These are phyloP conservation scores for Ricordea florida DNA, from an alignment of 92 coral and sea anemone genomes.

Conservation along the genomic window DNA sequence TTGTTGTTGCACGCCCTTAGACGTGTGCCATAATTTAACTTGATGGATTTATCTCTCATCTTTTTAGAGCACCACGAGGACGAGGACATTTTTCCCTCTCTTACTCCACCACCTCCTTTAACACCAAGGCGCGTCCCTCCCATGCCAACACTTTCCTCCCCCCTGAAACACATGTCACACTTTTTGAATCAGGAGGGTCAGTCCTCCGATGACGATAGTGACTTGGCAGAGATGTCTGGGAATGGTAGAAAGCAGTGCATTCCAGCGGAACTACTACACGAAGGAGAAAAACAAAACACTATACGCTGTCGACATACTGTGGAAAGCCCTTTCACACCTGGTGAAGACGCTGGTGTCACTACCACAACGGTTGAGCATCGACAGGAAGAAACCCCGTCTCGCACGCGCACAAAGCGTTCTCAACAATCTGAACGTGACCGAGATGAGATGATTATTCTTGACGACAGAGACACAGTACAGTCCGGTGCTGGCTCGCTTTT, in stretches of 20 bases:
- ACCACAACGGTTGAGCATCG: background rate
- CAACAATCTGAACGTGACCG: background rate
- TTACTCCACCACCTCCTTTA: conserved; percentile 70
- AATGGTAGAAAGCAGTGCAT: background rate
- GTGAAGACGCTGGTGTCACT: background rate
- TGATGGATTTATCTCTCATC: too few relatives aligned
- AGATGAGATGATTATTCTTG: conserved; percentile 55
- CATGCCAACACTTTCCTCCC: conserved; percentile 59
- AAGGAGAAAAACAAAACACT: background rate
- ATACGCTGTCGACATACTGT: background rate
- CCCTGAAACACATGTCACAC: conserved; percentile 57
- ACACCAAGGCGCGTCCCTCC: conserved; percentile 66
- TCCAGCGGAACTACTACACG: background rate
- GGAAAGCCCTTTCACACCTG: background rate
- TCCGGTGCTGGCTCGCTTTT: conserved; percentile 27
- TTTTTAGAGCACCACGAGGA: conserved; percentile 24
- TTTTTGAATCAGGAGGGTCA: conserved; percentile 50
- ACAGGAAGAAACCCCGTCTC: conserved; percentile 8
- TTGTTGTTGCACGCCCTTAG: background rate
- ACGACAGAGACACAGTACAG: conserved; percentile 9
- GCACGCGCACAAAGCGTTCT: background rate
- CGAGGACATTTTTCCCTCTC: conserved; percentile 16
- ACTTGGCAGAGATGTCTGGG: background rate
- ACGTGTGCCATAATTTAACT: background rate
- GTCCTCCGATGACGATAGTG: conserved; percentile 51